A percentile compares a stretch with the other conserved stretches of the same genome.
These are phyloP conservation scores for Notolabrus celidotus DNA, from an alignment of 2,797 vertebrate genomes.

Conservation along the genomic window DNA sequence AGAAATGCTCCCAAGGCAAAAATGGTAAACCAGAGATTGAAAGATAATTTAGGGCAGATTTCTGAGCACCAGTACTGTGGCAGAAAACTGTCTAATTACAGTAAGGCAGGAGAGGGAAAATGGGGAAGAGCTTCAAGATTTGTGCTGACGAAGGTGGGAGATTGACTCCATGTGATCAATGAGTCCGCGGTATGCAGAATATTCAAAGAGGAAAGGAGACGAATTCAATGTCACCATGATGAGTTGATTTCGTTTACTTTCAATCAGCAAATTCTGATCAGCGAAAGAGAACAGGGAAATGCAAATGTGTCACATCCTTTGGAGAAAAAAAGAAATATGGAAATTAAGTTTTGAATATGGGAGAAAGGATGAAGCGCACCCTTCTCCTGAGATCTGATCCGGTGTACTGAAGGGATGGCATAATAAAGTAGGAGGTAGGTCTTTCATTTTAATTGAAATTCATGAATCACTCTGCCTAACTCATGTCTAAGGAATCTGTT, in stretches of 20 bases:
- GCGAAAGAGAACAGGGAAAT: slow-evolving; percentile 77
- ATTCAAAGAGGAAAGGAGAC: slow-evolving; percentile 78
- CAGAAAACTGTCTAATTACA: slow-evolving; percentile 75
- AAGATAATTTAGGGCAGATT: slow-evolving; percentile 80
- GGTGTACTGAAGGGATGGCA: slow-evolving; percentile 78
- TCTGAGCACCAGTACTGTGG: slow-evolving; percentile 69
- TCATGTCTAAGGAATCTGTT: slow-evolving; percentile 83
- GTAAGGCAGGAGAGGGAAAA: slow-evolving; percentile 56
- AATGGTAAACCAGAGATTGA: slow-evolving; percentile 80
- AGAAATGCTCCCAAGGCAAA: slow-evolving; percentile 82
- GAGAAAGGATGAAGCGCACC: slow-evolving; percentile 76
- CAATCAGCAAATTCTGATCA: slow-evolving; percentile 87
- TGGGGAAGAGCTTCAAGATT: slow-evolving; percentile 57
- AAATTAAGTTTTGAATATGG: slow-evolving; percentile 83
- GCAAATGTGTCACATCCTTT: slow-evolving; percentile 84
- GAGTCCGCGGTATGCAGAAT: slow-evolving; percentile 70
- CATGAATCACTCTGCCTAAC: slow-evolving; percentile 84
- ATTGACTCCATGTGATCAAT: slow-evolving; percentile 86
- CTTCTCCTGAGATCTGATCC: slow-evolving; percentile 82
- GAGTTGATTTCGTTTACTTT: slow-evolving; percentile 84
- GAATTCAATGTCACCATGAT: slow-evolving; percentile 81
- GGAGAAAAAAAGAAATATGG: slow-evolving; percentile 73
- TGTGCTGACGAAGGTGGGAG: slow-evolving; percentile 84
- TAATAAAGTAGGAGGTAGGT: slow-evolving; percentile 83
- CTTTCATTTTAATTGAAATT: slow-evolving; percentile 90